Conservation (phyloP, 92 coral and sea anemone species). For the Epizoanthus stellaris region DNA sequence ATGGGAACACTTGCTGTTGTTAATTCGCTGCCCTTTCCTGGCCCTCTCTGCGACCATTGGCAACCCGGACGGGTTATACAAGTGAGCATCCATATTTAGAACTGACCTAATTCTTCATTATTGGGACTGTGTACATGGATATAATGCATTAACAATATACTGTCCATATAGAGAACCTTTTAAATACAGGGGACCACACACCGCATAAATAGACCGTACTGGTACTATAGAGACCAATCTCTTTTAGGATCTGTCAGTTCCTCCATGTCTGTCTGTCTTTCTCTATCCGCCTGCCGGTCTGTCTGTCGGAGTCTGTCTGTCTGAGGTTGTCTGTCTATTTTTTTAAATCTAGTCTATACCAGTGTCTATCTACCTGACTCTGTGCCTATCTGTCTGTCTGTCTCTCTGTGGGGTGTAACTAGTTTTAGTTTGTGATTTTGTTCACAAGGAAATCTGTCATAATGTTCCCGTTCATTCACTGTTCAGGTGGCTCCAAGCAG, state of each 20-base stretch:
- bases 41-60: constrained; percentile 88
- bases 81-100: neutral
- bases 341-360: no score
- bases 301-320: no score
- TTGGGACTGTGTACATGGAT: neutral
- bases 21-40: constrained; percentile 80
- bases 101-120: neutral
- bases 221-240: no score
- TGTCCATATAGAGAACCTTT: neutral
- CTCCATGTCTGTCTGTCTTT: no score
- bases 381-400: no score
- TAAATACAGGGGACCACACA: neutral
- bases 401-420: neutral
- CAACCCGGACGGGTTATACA: constrained; percentile 63
- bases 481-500: constrained; percentile 64
- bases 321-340: no score
- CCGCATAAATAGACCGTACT: neutral
- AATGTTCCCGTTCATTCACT: neutral
- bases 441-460: no score
- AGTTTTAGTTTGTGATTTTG: neutral
- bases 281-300: no score
- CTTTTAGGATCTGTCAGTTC: no score
- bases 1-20: constrained; percentile 80
- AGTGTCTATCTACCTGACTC: no score
- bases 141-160: neutral